Conservation (phyloP, 2,888 invertebrate species). For the Parochlus steinenii region DNA sequence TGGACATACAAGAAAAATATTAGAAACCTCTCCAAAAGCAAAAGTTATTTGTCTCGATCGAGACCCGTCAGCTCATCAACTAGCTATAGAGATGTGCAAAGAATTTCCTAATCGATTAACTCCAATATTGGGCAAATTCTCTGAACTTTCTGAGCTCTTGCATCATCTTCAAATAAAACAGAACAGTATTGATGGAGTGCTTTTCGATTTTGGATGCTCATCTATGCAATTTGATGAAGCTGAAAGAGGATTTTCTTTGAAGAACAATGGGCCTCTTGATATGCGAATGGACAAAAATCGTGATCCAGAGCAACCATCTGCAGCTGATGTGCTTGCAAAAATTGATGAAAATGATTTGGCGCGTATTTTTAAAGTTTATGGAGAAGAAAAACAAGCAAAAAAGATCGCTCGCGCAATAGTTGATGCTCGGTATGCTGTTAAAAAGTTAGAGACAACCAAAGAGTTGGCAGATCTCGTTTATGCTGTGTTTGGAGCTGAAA, state of each 20-base stretch:
- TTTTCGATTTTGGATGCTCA: constrained; percentile 89
- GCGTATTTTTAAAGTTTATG: constrained; percentile 77
- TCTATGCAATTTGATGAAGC: constrained; percentile 85
- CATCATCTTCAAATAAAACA: constrained; percentile 37
- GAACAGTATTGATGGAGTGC: constrained; percentile 63
- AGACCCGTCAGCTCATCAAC: constrained; percentile 62
- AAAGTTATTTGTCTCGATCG: constrained; percentile 71
- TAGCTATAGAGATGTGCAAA: constrained; percentile 45
- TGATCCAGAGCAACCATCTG: constrained; percentile 56
- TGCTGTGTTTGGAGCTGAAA: constrained; percentile 38
- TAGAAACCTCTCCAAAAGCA: constrained; percentile 45
- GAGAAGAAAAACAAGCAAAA: constrained; percentile 75
- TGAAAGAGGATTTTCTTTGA: constrained; percentile 71
- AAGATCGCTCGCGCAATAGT: constrained; percentile 77
- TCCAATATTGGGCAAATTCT: constrained; percentile 76
- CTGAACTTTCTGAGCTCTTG: constrained; percentile 60
- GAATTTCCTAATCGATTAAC: constrained; percentile 53
- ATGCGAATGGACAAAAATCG: constrained; percentile 87
- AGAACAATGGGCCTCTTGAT: constrained; percentile 73
- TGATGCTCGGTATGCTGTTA: constrained; percentile 61
- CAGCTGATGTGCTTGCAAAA: constrained; percentile 69
- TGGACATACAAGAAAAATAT: constrained; percentile 64
- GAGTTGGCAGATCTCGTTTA: constrained; percentile 64
- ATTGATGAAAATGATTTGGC: constrained; percentile 62
- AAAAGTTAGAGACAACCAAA: constrained; percentile 60